Percentiles rank a stretch among this genome's conserved stretches.
phyloP scores from a whole-genome alignment of 2,113 vertebrate species.

The Poecilia latipinna region DNA sequence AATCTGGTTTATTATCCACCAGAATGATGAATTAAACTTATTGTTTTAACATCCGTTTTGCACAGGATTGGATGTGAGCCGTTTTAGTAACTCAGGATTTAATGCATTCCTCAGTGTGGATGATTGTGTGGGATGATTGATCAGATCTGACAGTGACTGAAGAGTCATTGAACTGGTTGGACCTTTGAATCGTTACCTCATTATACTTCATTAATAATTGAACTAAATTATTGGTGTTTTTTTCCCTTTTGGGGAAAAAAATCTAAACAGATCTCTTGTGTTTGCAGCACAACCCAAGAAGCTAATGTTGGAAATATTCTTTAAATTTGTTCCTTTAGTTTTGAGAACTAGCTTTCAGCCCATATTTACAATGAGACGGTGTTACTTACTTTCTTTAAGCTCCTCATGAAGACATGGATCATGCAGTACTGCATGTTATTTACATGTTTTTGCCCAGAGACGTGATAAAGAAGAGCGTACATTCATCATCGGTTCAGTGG shows the following conservation, averaged over 20 bases:
- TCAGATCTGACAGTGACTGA: conserved; percentile 16
- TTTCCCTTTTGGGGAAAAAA: background rate
- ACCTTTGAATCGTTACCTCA: no score
- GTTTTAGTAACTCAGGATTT: background rate
- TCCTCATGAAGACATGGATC: background rate
- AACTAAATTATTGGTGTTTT: no score
- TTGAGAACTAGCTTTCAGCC: no score
- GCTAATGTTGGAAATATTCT: background rate
- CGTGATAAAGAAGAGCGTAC: no score
- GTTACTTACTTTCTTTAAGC: background rate
- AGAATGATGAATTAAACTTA: no score
- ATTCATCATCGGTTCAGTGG: background rate
- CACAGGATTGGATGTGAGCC: background rate
- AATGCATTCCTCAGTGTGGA: background rate
- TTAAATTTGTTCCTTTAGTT: background rate
- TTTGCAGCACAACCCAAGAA: no score
- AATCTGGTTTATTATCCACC: no score
- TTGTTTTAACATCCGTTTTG: no score
- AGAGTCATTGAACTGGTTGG: background rate
- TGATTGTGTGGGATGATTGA: background rate
- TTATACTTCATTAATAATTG: no score
- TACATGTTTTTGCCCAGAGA: no score
- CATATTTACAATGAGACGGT: background rate
- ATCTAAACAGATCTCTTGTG: background rate
- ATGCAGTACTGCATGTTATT: background rate